These are phyloP conservation scores for Picathartes gymnocephalus DNA, from an alignment of 2,113 vertebrate species.

Conservation along the genomic window DNA sequence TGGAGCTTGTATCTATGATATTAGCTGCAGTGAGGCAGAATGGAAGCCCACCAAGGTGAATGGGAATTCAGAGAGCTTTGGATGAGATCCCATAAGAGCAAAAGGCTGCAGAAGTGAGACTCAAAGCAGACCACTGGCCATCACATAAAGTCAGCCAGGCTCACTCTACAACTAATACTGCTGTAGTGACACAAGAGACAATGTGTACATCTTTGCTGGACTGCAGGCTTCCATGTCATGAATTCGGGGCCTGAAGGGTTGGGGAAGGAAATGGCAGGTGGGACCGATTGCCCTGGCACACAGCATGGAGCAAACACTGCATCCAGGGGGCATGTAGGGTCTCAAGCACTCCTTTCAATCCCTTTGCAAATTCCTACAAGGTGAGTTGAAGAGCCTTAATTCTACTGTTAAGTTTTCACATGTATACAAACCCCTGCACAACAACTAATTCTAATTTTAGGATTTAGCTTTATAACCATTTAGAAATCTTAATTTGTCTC, in stretches of 20 bases:
- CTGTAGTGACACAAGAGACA: neutral
- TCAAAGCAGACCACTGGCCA: neutral
- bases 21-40: neutral
- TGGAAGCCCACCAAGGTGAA: neutral
- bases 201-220: fast-evolving
- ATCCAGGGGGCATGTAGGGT: neutral
- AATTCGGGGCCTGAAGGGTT: neutral
- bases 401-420: neutral
- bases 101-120: neutral
- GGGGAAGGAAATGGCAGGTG: neutral
- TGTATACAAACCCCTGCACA: neutral
- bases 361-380: neutral
- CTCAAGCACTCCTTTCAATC: neutral
- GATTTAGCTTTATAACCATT: neutral
- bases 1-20: neutral
- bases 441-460: neutral
- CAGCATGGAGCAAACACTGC: fast-evolving
- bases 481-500: neutral
- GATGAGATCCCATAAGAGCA: neutral
- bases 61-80: neutral
- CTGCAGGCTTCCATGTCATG: neutral
- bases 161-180: neutral
- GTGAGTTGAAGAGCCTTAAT: neutral
- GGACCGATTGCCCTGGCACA: too few species aligned
- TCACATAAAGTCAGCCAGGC: neutral